These are phyloP conservation scores for Lerista edwardsae DNA, from an alignment of 2,797 vertebrate species.

Conservation along the genomic window DNA sequence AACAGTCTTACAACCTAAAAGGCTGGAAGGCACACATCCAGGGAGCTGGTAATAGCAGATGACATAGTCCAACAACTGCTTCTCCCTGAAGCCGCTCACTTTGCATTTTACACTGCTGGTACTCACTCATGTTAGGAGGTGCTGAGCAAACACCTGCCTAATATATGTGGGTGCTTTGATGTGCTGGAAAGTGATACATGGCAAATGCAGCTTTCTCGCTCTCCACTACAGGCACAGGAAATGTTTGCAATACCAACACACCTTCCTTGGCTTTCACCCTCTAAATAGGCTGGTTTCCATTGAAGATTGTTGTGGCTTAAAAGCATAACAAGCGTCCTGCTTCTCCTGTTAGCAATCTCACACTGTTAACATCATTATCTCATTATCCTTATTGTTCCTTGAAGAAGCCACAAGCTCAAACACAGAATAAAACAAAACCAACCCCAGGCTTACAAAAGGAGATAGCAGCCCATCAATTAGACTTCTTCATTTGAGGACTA, in stretches of 20 bases:
- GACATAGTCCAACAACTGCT: background rate
- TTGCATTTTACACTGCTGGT: constrained; percentile 3
- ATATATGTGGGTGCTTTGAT: background rate
- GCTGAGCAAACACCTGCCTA: constrained; percentile 2
- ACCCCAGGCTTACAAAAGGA: background rate
- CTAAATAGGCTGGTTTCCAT: constrained; percentile 6
- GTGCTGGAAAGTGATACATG: background rate
- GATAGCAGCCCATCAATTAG: constrained; percentile 14
- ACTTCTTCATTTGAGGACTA: background rate
- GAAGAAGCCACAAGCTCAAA: background rate
- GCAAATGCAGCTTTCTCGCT: constrained; percentile 1
- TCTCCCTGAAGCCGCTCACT: background rate
- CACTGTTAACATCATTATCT: background rate
- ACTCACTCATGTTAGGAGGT: background rate
- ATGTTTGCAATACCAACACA: background rate
- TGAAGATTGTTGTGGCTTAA: background rate
- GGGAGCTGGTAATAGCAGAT: background rate
- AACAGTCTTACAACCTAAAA: background rate
- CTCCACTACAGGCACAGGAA: constrained; percentile 24
- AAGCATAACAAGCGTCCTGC: background rate
- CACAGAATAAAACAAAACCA: constrained; percentile 2
- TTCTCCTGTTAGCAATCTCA: constrained; percentile 1
- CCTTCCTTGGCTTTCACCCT: constrained; percentile 13
- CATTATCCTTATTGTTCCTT: background rate
- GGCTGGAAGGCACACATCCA: background rate